Base-by-base conservation (phyloP, 2,888 invertebrate species). In the Acrobasis suavella region DNA sequence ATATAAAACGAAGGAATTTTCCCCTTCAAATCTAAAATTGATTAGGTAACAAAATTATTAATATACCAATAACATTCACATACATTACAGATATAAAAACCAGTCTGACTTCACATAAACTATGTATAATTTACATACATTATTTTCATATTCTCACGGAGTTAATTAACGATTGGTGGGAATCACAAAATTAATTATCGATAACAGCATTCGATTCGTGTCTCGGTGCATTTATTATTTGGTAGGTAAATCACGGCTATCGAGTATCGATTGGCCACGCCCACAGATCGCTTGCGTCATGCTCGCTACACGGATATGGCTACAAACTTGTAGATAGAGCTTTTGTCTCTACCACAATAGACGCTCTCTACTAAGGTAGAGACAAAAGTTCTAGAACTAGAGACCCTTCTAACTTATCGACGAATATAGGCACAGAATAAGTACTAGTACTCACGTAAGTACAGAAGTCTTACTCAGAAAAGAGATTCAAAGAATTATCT, bases 161-260 rank as follows among this genome's bases (percentile, higher is more conserved):
- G 73, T 75, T 79, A 76, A 78, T 78, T 74, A 72, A 71, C 66
- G 71, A 67, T 67, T 66, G 72, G 70, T 72, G 70, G 67, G 67
- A 67, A 70, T 72, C 72, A 71, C 70, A 71, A 71, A 75, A 75
- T 77, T 74, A 76, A 74, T 75, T 72, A 77, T 74, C 72, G 75
- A 75, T 78, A 77, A 71, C 72, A 70, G 69, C 69, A 66, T 72
- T 75, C 71, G 73, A 72, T 73, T 71, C 71, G 68, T 73, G 72
- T 69, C 73, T 70, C 67, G 62, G 37, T 62, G 62, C 50, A 69
- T 72, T 71, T 72, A 67, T 73, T 72, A 74, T 77, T 78, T 72
- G 76, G 77, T 78, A 72, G 77, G 81, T 80, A 78, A 78, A 77
- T 78, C 77, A 77, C 74, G 64, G 71, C 71, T 73, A 76, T 78